phyloP scores from a whole-genome alignment of 37 sponge, comb jelly and placozoan species.

The Beroe forskalii region DNA sequence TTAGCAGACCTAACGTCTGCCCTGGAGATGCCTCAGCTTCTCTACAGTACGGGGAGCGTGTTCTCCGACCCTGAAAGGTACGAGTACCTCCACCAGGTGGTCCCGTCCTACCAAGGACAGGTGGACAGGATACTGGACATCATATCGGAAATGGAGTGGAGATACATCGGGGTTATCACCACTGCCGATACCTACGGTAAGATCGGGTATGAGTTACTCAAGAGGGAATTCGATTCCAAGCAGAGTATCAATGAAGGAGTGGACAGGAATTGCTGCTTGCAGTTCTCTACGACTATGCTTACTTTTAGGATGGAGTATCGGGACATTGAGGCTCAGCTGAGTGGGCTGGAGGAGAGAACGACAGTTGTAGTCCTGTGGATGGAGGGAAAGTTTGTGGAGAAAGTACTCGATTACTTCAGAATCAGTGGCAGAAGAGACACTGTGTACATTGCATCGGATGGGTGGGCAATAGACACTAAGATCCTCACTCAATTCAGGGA shows the following conservation, averaged over 20 bases:
- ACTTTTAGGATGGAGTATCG: background rate
- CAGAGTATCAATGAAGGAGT: background rate
- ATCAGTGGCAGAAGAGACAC: constrained; percentile 10
- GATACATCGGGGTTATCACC: constrained; percentile 9
- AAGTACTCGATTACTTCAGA: constrained; percentile 37
- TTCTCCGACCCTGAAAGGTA: constrained; percentile 19
- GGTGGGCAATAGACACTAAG: background rate
- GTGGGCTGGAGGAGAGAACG: background rate
- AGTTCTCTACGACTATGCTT: background rate
- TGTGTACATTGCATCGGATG: constrained; percentile 52
- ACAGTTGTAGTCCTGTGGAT: constrained; percentile 37
- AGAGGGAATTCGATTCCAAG: background rate
- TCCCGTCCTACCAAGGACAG: constrained; percentile 7
- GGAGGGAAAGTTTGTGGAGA: constrained; percentile 25
- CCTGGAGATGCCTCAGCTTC: constrained; percentile 36
- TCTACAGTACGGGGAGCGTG: constrained; percentile 25
- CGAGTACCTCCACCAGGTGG: background rate
- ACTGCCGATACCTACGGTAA: constrained; percentile 43
- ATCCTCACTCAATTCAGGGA: background rate
- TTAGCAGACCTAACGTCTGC: constrained; percentile 26
- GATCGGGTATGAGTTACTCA: constrained; percentile 39
- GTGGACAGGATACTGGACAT: constrained; percentile 9
- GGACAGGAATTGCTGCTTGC: constrained; percentile 46
- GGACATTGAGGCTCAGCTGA: constrained; percentile 23
- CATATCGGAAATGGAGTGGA: constrained; percentile 24